Evolutionary conservation across 2,888 invertebrate species (phyloP).

Genomic region (Dryobotodes eremita): DNA sequence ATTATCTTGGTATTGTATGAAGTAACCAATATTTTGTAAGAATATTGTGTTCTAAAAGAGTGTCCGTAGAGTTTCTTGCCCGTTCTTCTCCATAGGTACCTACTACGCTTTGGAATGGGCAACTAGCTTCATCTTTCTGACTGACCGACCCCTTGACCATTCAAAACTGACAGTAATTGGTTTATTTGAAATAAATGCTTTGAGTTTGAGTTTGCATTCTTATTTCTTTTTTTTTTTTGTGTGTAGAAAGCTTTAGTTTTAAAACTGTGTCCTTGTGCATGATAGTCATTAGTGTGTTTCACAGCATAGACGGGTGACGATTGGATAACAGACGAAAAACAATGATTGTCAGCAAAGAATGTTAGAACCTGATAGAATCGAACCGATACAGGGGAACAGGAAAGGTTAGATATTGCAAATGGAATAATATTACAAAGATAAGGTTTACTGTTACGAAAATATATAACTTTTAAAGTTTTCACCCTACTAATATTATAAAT

Average conservation of each 20-base stretch:
- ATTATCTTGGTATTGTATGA: not conserved
- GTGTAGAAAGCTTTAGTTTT: not conserved
- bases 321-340: not conserved
- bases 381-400: not conserved
- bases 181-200: not conserved
- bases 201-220: not conserved
- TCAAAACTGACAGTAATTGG: not conserved
- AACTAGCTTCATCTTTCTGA: not conserved
- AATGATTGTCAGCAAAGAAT: not conserved
- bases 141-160: not conserved
- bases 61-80: not conserved
- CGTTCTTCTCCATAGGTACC: not conserved
- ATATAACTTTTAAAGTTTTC: not conserved
- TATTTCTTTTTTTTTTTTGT: not conserved
- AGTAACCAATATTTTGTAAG: not conserved
- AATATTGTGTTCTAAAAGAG: not conserved
- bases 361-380: not conserved
- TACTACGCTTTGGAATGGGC: not conserved
- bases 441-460: not conserved
- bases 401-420: not conserved
- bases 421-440: not conserved
- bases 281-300: slow-evolving; percentile 9
- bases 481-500: not conserved
- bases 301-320: not conserved
- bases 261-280: not conserved